A percentile compares a stretch with the other conserved stretches of the same genome.
These are phyloP conservation scores for Malacoraja senta DNA, from an alignment of 2,797 vertebrate species.

Conservation along the genomic window DNA sequence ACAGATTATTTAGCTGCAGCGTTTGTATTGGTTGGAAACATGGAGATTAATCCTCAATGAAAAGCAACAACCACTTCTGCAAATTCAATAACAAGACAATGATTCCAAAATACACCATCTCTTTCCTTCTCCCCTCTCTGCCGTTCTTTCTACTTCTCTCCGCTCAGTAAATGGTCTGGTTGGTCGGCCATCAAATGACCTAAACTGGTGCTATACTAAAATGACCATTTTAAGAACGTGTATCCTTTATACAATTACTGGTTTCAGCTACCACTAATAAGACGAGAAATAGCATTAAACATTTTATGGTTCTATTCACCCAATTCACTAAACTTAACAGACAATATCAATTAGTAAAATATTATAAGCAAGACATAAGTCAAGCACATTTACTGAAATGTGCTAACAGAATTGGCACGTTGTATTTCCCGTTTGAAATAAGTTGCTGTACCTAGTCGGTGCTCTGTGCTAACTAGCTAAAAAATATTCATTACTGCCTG, in stretches of 20 bases:
- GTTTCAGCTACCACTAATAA: not conserved
- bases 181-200: not conserved
- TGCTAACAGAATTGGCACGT: no score
- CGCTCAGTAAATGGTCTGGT: not conserved
- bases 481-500: no score
- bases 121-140: not conserved
- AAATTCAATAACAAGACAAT: not conserved
- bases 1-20: not conserved
- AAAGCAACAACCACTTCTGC: not conserved
- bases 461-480: no score
- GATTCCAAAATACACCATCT: not conserved
- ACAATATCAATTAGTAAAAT: no score
- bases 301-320: not conserved
- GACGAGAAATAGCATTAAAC: not conserved
- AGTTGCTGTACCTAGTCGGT: no score
- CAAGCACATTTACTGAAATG: no score
- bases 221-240: no score
- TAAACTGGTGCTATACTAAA: not conserved
- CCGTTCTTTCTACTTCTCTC: not conserved
- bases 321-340: not conserved
- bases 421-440: no score
- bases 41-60: not conserved
- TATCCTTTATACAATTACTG: no score
- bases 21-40: not conserved
- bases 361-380: no score